Evolutionary conservation across 2,797 vertebrate species (phyloP).

Genomic region (Melopsittacus undulatus): DNA sequence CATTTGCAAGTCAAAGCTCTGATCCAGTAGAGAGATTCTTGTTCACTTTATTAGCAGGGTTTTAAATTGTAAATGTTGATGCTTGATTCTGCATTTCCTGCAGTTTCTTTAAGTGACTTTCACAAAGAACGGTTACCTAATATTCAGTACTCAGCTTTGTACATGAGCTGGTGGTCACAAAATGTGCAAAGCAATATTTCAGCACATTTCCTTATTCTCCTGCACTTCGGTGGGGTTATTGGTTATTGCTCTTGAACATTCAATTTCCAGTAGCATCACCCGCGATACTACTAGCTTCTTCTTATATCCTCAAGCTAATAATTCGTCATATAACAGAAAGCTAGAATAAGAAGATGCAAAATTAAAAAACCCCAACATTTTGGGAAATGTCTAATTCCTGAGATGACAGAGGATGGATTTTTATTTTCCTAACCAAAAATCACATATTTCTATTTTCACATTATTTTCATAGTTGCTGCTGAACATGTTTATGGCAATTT

Average conservation of each 20-base stretch:
- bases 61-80: slow-evolving; percentile 6
- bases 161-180: not conserved
- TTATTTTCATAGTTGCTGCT: not conserved
- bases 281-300: not conserved
- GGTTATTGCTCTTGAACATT: not conserved
- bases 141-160: not conserved
- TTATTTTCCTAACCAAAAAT: not conserved
- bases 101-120: slow-evolving; percentile 15
- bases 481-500: not conserved
- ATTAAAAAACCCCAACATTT: not conserved
- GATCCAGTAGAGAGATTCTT: not conserved
- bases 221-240: not conserved
- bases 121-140: not conserved
- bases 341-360: not conserved
- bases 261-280: not conserved
- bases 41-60: not conserved
- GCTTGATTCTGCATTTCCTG: not conserved
- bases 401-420: not conserved
- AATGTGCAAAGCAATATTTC: slow-evolving; percentile 7
- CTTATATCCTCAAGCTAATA: not conserved
- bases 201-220: slow-evolving; percentile 2
- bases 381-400: not conserved
- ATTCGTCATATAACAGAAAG: not conserved
- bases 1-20: slow-evolving; percentile 15
- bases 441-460: not conserved